Conservation (phyloP, 2,888 invertebrate genomes). For the Sialis lutaria region DNA sequence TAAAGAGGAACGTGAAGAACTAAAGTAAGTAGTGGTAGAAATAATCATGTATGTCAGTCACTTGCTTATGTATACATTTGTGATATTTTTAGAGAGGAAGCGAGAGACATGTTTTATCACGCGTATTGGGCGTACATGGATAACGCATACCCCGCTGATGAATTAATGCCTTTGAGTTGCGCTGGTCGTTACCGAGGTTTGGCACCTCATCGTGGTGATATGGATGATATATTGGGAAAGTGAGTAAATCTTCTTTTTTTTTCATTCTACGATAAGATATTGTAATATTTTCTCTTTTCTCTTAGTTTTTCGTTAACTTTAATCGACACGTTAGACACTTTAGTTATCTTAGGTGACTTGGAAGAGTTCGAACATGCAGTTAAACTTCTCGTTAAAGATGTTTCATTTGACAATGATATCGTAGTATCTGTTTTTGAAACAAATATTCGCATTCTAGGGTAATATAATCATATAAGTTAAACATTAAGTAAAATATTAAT, state of each 20-base stretch:
- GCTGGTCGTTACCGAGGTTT: constrained; percentile 80
- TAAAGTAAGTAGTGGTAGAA: constrained; percentile 33
- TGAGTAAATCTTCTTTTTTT: constrained; percentile 32
- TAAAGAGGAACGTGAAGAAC: constrained; percentile 39
- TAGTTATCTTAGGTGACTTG: constrained; percentile 82
- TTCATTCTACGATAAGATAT: neutral
- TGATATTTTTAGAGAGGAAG: constrained; percentile 53
- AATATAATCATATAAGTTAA: constrained; percentile 18
- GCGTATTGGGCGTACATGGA: constrained; percentile 93
- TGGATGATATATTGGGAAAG: constrained; percentile 96
- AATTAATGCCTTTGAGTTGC: constrained; percentile 93
- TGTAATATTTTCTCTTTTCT: constrained; percentile 15
- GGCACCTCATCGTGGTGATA: constrained; percentile 83
- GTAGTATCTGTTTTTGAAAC: constrained; percentile 97
- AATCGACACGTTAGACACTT: constrained; percentile 84
- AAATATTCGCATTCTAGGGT: constrained; percentile 95
- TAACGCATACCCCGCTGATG: constrained; percentile 96
- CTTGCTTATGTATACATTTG: neutral
- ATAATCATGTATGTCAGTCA: neutral
- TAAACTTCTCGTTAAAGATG: constrained; percentile 67
- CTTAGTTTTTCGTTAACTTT: constrained; percentile 89
- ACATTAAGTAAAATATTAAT: neutral
- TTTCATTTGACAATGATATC: constrained; percentile 84
- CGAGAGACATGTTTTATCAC: constrained; percentile 92
- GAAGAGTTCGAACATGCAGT: constrained; percentile 89